Evolutionary conservation across 2,113 vertebrate species (phyloP), one percentile per base, ranked within the genome.

Genomic region (Bungarus multicinctus): DNA sequence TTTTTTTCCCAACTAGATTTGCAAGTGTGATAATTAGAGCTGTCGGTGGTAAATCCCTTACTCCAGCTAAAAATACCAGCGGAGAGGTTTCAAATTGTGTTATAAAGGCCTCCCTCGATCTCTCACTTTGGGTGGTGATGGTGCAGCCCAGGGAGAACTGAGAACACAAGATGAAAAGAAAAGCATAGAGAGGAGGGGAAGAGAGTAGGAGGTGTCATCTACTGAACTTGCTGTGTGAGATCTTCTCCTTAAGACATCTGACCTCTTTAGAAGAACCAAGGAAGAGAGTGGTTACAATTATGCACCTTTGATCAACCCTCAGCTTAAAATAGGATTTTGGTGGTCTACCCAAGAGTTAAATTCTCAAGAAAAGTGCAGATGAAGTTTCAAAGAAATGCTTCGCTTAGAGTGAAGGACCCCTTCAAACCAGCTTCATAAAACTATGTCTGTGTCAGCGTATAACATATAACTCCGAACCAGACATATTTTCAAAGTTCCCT

Each of bases 201-300:
- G 0, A 5, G 53, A 0, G 10, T 45, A 47, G 58, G 39, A 91
- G 52, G 25, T 0, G 0, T 91, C 27, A 91, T 47, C 1, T 55
- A 85, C 3, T 0, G 1, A 3, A 3, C 16, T 87, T 69, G 5
- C 7, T 1, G 0, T 89, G 60, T 27, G 50, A 94, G 5, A 53
- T 0, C 0, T 5, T 20, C 53, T 3, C 43, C 43, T 81, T 7
- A 27, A 86, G 55, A n/a, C 0, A 0, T 27, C 14, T 57, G 90
- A 93, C 85, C 52, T 64, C 7, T 91, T 92, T 52, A 85, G 47
- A 54, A 14, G 30, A 88, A 2, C 0, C 85, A 34, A n/a, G 0
- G 0, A n/a, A 50, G 52, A 81, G 54, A 3, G 2, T 5, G 20
- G 3, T 22, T n/a, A 27, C 25, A 39, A n/a, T n/a, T 52, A n/a